Conservation (phyloP, 2,797 vertebrate genomes). For the Mormyrus proboscirostris region DNA sequence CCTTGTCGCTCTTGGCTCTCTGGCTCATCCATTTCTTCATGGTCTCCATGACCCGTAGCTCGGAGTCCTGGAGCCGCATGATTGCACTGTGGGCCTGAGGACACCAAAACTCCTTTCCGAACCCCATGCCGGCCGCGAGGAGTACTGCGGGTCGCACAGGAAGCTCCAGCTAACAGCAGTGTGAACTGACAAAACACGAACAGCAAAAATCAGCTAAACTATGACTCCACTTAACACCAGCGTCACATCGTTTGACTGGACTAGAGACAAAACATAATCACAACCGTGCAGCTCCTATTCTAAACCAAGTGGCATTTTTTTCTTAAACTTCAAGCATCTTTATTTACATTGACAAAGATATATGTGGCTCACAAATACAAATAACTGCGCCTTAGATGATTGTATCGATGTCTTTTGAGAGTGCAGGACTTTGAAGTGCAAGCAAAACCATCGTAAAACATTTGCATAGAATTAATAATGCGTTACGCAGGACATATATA, state of each 20-base stretch:
- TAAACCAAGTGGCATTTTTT: not conserved
- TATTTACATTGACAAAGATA: not conserved
- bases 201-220: not conserved
- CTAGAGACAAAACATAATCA: not conserved
- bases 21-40: conserved; percentile 95
- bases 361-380: not conserved
- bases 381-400: not conserved
- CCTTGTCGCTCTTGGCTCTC: conserved; percentile 82
- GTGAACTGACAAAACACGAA: not conserved
- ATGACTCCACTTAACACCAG: not conserved
- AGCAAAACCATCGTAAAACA: not conserved
- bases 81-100: conserved; percentile 75
- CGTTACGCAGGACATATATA: not conserved
- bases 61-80: conserved; percentile 79
- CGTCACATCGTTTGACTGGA: not conserved
- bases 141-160: not conserved
- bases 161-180: not conserved
- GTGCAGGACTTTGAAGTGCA: not conserved
- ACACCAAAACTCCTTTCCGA: conserved; percentile 77
- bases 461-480: not conserved
- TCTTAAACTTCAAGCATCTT: not conserved
- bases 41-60: conserved; percentile 86
- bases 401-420: not conserved
- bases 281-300: not conserved
- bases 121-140: conserved; percentile 66